A percentile compares a stretch with the other conserved stretches of the same genome.
Conservation (phyloP, 2,888 invertebrate genomes). For the Anorthoa munda region DNA sequence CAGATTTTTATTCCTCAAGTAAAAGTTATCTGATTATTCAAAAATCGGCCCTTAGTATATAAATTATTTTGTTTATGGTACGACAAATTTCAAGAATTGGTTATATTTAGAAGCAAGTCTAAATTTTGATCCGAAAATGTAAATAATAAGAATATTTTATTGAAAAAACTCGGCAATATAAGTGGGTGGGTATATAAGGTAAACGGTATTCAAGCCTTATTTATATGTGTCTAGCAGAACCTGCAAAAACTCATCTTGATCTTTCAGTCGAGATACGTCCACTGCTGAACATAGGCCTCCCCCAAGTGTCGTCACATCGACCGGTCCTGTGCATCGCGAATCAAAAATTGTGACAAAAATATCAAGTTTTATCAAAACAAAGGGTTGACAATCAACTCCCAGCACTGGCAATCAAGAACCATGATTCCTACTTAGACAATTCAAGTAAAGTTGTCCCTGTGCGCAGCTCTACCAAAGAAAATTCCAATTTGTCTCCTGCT, state of each 20-base stretch:
- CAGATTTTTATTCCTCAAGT: too few species aligned
- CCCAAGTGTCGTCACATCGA: too few species aligned
- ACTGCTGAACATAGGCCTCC: too few species aligned
- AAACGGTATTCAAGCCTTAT: too few species aligned
- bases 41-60: background rate
- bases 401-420: conserved; percentile 38
- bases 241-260: too few species aligned
- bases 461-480: conserved; percentile 61
- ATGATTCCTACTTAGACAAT: conserved; percentile 46
- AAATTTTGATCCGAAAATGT: background rate
- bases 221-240: too few species aligned
- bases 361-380: conserved; percentile 22
- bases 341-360: background rate
- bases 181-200: too few species aligned
- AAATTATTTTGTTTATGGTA: background rate
- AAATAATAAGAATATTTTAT: too few species aligned
- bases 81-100: background rate
- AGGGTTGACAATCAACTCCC: conserved; percentile 17
- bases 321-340: too few species aligned
- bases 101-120: background rate
- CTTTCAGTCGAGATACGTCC: too few species aligned
- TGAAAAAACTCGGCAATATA: too few species aligned
- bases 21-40: too few species aligned
- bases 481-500: conserved; percentile 73
- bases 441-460: conserved; percentile 48